Percentiles rank a stretch among this genome's conserved stretches.
phyloP scores from a whole-genome alignment of 2,888 invertebrate species.

The Andrena camellia region DNA sequence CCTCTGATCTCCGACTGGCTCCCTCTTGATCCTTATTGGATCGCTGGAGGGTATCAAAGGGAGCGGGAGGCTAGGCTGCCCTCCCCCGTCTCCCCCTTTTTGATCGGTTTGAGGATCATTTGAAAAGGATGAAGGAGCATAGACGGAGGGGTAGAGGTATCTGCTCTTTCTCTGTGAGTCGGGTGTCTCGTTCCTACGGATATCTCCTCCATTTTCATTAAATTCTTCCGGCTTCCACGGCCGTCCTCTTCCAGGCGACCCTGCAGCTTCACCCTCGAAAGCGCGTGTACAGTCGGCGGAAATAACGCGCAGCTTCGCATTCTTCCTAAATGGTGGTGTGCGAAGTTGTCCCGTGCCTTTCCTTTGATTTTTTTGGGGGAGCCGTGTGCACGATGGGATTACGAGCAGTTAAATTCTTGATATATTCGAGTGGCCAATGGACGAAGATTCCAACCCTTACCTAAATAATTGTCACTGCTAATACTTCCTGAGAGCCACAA shows the following conservation, averaged over 20 bases:
- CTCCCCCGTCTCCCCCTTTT: conserved; percentile 4
- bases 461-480: too few relatives aligned
- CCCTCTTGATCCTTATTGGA: conserved; percentile 57
- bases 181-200: conserved; percentile 19
- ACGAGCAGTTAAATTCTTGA: too few relatives aligned
- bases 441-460: too few relatives aligned
- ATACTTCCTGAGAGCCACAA: too few relatives aligned
- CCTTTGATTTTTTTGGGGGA: too few relatives aligned
- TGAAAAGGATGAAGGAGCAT: conserved; percentile 45
- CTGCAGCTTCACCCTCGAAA: neutral
- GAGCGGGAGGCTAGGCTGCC: conserved; percentile 40
- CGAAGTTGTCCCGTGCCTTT: too few relatives aligned
- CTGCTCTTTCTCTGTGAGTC: conserved; percentile 14
- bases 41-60: conserved; percentile 54
- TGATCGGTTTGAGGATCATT: conserved; percentile 49
- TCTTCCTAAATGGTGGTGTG: neutral
- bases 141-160: conserved; percentile 20
- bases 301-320: neutral
- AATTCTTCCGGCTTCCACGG: conserved; percentile 36
- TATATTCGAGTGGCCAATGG: too few relatives aligned
- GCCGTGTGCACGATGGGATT: too few relatives aligned
- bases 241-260: neutral
- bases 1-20: conserved; percentile 30
- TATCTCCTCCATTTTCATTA: conserved; percentile 54
- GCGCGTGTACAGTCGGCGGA: neutral